Evolutionary conservation across 2,113 vertebrate genomes (phyloP).

Genomic region (Irena cyanogastra): DNA sequence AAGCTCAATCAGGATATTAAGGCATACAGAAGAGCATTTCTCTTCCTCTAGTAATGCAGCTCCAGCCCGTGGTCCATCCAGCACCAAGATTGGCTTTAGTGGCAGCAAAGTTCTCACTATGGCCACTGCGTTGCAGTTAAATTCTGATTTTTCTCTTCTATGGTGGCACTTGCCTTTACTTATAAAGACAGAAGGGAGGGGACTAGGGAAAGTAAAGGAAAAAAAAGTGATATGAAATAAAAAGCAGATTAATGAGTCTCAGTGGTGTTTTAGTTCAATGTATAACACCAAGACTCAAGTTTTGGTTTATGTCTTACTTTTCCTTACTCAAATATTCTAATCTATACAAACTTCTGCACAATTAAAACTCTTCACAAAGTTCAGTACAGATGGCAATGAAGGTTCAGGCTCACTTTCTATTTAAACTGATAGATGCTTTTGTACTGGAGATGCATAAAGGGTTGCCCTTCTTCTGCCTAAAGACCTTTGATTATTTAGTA

Average conservation of each 20-base stretch:
- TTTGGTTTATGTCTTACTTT: neutral
- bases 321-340: neutral
- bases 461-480: neutral
- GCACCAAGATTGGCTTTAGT: neutral
- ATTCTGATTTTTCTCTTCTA: neutral
- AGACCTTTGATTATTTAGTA: neutral
- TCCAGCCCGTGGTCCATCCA: neutral
- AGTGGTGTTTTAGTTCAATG: neutral
- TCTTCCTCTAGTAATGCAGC: neutral
- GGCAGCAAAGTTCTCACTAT: neutral
- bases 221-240: neutral
- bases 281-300: neutral
- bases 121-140: neutral
- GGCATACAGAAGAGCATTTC: neutral
- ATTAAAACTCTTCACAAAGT: neutral
- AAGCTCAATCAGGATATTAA: constrained; percentile 80
- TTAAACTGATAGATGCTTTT: neutral
- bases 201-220: neutral
- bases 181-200: neutral
- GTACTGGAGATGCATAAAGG: neutral
- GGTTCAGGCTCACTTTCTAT: fast-evolving
- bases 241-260: neutral
- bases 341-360: neutral
- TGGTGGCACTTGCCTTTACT: neutral
- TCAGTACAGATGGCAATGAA: neutral